These are phyloP conservation scores for Smittia sp. DNA, from an alignment of 2,888 invertebrate species.

Conservation along the genomic window DNA sequence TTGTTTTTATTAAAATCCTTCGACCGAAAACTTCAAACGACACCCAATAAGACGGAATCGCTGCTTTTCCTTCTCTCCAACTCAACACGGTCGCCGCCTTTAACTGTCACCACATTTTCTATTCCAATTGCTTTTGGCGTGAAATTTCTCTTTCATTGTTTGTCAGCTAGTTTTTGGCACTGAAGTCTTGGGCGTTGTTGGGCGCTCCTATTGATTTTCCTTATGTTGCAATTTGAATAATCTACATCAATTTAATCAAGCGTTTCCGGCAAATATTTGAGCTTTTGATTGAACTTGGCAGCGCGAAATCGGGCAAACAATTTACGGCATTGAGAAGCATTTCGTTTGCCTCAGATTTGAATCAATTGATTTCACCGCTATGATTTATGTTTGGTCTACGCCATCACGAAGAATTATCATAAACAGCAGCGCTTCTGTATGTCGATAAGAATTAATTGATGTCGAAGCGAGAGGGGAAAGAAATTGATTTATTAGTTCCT, in stretches of 20 bases:
- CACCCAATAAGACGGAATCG: constrained; percentile 14
- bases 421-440: not conserved
- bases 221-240: constrained; percentile 17
- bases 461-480: not conserved
- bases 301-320: not conserved
- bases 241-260: not conserved
- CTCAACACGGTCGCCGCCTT: not conserved
- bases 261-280: constrained; percentile 10
- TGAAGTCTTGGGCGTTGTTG: constrained; percentile 6
- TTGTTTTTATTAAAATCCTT: constrained; percentile 39
- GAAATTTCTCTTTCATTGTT: constrained; percentile 16
- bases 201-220: not conserved
- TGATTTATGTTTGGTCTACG: not conserved
- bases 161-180: constrained; percentile 5
- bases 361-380: constrained; percentile 1
- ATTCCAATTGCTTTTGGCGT: not conserved
- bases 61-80: not conserved
- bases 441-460: constrained; percentile 18
- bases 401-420: not conserved
- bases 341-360: not conserved
- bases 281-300: constrained; percentile 10
- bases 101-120: constrained; percentile 2
- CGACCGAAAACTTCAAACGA: constrained; percentile 8
- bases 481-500: not conserved
- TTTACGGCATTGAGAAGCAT: not conserved